A percentile compares a stretch with the other conserved stretches of the same genome.
These are phyloP conservation scores for Thaleichthys pacificus DNA, from an alignment of 2,797 vertebrate species.

Conservation along the genomic window DNA sequence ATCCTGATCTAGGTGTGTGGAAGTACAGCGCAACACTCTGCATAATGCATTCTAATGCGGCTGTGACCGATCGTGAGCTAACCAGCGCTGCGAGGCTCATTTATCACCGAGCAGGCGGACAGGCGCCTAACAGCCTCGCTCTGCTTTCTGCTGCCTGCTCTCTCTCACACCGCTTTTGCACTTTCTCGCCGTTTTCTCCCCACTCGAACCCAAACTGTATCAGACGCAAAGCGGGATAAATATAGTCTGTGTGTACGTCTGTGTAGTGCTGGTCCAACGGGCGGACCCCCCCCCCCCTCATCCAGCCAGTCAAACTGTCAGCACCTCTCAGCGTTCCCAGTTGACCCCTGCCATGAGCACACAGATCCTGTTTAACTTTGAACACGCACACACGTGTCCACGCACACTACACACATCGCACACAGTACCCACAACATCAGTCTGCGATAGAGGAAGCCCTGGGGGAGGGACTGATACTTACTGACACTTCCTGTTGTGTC, in stretches of 20 bases:
- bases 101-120: slow-evolving; percentile 43
- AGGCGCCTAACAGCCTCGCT: slow-evolving; percentile 16
- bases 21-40: slow-evolving; percentile 24
- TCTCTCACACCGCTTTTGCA: background rate
- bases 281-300: background rate
- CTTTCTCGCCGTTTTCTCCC: background rate
- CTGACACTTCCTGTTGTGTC: slow-evolving; percentile 61
- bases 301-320: background rate
- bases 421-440: background rate
- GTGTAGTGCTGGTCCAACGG: too few relatives aligned
- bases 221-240: slow-evolving; percentile 20
- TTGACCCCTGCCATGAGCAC: background rate
- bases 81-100: slow-evolving; percentile 36
- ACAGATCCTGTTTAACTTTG: background rate
- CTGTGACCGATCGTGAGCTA: slow-evolving; percentile 19
- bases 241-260: slow-evolving; percentile 6
- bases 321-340: background rate
- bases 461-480: slow-evolving; percentile 18
- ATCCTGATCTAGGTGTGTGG: slow-evolving; percentile 17
- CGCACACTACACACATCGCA: background rate
- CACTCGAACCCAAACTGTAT: too few relatives aligned
- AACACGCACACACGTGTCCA: background rate
- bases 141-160: slow-evolving; percentile 44
- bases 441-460: slow-evolving; percentile 38
- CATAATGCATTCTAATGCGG: slow-evolving; percentile 40